Evolutionary conservation across 2,888 invertebrate genomes (phyloP).

Genomic region (Morpho helenor): DNA sequence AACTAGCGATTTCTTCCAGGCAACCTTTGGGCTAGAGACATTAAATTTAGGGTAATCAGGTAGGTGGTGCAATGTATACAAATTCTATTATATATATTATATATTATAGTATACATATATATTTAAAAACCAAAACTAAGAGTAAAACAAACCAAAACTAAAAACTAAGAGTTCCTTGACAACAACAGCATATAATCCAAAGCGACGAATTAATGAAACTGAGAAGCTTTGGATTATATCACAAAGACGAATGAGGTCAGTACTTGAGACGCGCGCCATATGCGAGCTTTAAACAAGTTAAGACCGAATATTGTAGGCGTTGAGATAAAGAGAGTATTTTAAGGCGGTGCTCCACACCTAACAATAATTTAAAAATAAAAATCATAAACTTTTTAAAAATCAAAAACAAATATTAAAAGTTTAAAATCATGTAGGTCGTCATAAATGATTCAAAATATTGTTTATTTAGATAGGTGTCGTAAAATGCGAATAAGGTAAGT

Average conservation of each 20-base stretch:
- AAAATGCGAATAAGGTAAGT: no score
- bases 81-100: no score
- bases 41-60: no score
- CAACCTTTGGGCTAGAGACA: no score
- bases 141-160: not conserved
- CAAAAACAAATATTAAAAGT: not conserved
- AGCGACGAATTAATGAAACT: slow-evolving; percentile 3
- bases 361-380: no score
- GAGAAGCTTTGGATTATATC: slow-evolving; percentile 11
- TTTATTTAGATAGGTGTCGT: no score
- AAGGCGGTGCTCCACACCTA: not conserved
- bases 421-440: not conserved
- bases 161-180: not conserved
- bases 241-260: slow-evolving; percentile 18
- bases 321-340: slow-evolving; percentile 31
- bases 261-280: slow-evolving; percentile 19
- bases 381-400: no score
- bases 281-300: slow-evolving; percentile 23
- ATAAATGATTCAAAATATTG: no score
- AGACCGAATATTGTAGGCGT: slow-evolving; percentile 32
- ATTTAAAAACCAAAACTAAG: not conserved
- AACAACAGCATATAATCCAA: not conserved
- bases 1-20: no score
- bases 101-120: no score
- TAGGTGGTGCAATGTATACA: no score